Evolutionary conservation across 2,888 invertebrate species (phyloP).

Genomic region (Xylota segnis): DNA sequence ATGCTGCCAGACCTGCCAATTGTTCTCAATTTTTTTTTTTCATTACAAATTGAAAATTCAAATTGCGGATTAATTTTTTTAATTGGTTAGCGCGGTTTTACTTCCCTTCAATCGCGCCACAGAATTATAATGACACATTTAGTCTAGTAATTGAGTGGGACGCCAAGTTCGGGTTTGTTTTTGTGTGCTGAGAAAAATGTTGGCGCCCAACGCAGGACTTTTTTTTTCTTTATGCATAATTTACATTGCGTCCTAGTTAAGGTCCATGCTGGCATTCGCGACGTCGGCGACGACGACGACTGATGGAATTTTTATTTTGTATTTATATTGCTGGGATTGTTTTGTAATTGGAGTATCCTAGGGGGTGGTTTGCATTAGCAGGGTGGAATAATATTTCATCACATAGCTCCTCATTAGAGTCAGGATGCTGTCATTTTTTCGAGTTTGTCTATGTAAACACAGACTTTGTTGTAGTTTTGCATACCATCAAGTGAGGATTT

Average conservation of each 20-base stretch:
- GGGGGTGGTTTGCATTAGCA: background rate
- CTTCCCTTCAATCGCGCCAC: background rate
- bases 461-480: background rate
- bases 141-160: conserved; percentile 50
- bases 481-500: background rate
- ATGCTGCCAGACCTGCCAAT: background rate
- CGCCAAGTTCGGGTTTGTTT: conserved; percentile 35
- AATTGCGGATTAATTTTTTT: conserved; percentile 57
- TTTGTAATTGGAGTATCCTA: conserved; percentile 45
- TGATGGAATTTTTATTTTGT: conserved; percentile 42
- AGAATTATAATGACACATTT: conserved; percentile 59
- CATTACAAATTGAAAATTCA: conserved; percentile 25
- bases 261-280: conserved; percentile 1
- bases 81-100: conserved; percentile 25
- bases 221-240: conserved; percentile 38
- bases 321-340: conserved; percentile 37
- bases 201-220: conserved; percentile 10
- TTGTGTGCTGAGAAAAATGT: conserved; percentile 11
- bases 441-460: background rate
- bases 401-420: background rate
- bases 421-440: background rate
- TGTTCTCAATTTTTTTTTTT: conserved; percentile 36
- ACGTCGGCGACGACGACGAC: no score
- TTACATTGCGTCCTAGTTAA: conserved; percentile 24
- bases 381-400: conserved; percentile 31